Percentiles rank a stretch among this genome's conserved stretches.
Evolutionary conservation across 2,888 invertebrate species (phyloP).

Genomic region (Troilus luridus): DNA sequence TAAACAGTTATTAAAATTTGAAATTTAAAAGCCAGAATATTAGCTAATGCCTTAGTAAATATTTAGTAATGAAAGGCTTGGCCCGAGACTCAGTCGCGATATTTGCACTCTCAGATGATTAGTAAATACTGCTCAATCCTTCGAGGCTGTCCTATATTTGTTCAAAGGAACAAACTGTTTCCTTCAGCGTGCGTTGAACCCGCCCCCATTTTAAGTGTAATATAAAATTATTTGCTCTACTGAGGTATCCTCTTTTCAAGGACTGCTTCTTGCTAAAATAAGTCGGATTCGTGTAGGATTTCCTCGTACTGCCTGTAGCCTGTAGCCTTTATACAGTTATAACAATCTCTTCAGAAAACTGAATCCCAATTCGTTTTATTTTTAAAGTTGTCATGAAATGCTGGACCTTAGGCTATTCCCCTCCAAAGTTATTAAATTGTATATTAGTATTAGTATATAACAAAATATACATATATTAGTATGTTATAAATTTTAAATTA

Average conservation of each 20-base stretch:
- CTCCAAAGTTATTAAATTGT: too few species aligned
- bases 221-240: constrained; percentile 32
- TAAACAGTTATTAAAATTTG: too few species aligned
- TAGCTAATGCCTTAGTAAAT: neutral
- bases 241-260: constrained; percentile 11
- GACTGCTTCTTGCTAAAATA: constrained; percentile 20
- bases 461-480: too few species aligned
- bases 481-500: too few species aligned
- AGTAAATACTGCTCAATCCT: neutral
- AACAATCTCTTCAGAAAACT: neutral
- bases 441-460: too few species aligned
- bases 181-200: constrained; percentile 1
- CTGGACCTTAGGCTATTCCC: too few species aligned
- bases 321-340: neutral
- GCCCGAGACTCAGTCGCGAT: neutral
- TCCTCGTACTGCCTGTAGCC: neutral
- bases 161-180: neutral
- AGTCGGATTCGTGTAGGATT: neutral
- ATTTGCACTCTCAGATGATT: neutral
- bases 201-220: neutral
- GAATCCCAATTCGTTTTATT: neutral
- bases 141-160: neutral
- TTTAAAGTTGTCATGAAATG: too few species aligned
- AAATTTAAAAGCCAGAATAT: too few species aligned
- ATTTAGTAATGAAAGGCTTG: neutral